These are phyloP conservation scores for Notospermus geniculatus DNA, from an alignment of 1,140 invertebrate genomes.

Conservation along the genomic window DNA sequence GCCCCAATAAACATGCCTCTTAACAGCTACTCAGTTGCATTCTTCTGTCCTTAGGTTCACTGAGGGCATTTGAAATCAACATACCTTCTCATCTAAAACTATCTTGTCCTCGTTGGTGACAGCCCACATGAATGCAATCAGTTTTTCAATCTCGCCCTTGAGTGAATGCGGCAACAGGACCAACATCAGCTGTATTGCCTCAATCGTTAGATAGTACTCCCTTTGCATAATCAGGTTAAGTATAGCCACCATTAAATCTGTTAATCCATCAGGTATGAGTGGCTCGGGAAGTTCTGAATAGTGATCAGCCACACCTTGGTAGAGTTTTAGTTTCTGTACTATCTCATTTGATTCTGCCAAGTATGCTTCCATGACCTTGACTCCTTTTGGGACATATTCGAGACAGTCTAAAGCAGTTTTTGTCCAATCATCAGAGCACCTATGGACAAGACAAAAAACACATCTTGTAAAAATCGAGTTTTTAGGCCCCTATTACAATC, in stretches of 20 bases:
- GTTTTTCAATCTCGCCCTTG: constrained; percentile 49
- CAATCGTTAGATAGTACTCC: constrained; percentile 29
- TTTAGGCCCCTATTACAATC: too few species aligned
- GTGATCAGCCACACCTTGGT: constrained; percentile 33
- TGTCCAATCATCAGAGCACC: constrained; percentile 33
- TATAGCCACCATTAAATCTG: constrained; percentile 43
- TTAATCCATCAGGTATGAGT: constrained; percentile 36
- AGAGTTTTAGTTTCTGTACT: constrained; percentile 24
- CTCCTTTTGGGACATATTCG: constrained; percentile 39
- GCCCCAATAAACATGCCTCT: too few species aligned
- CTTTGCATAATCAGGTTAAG: constrained; percentile 37
- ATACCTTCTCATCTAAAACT: background rate
- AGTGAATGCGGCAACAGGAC: constrained; percentile 46
- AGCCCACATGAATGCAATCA: constrained; percentile 52
- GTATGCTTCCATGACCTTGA: constrained; percentile 27
- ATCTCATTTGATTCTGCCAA: constrained; percentile 20
- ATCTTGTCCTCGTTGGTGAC: constrained; percentile 31
- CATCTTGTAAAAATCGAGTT: too few species aligned
- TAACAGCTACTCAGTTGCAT: too few species aligned
- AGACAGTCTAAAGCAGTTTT: constrained; percentile 35
- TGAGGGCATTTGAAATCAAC: too few species aligned
- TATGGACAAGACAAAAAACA: background rate
- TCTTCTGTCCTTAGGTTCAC: too few species aligned
- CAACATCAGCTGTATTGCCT: constrained; percentile 44
- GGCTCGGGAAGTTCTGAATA: constrained; percentile 28